A percentile compares a stretch with the other conserved stretches of the same genome.
phyloP scores from a whole-genome alignment of 2,113 vertebrate genomes.

The Atlantisia rogersi region DNA sequence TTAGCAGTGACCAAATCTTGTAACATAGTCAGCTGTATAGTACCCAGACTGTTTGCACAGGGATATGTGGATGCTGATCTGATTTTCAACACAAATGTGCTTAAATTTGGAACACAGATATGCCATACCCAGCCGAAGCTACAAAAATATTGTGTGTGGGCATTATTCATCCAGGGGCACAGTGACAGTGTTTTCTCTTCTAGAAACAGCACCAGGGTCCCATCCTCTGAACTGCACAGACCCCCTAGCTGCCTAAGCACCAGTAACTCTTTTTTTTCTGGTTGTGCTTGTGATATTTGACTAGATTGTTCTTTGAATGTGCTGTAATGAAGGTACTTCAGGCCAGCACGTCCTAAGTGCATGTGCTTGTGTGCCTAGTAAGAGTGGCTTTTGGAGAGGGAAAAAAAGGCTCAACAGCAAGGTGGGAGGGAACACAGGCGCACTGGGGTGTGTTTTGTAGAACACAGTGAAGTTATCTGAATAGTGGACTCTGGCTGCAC shows the following conservation, averaged over 20 bases:
- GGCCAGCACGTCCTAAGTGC: neutral
- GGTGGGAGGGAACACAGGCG: neutral
- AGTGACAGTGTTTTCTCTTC: neutral
- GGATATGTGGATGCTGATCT: neutral
- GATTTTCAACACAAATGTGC: neutral
- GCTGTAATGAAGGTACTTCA: neutral
- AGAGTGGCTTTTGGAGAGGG: too few relatives aligned
- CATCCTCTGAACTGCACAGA: neutral
- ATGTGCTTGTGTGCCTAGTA: neutral
- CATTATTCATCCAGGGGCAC: neutral
- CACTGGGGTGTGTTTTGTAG: neutral
- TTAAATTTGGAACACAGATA: neutral
- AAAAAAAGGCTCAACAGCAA: neutral
- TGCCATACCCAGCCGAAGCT: neutral
- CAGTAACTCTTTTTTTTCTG: neutral
- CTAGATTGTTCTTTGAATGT: neutral
- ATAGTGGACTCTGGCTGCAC: neutral
- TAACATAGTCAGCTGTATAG: neutral
- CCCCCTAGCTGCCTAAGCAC: neutral
- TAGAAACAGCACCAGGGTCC: neutral
- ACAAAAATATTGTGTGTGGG: neutral
- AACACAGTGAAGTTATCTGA: neutral
- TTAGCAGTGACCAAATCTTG: neutral
- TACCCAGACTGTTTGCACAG: neutral
- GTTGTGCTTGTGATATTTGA: neutral